phyloP scores from a whole-genome alignment of 2,797 vertebrate genomes.

The Urosaurus nigricauda region DNA sequence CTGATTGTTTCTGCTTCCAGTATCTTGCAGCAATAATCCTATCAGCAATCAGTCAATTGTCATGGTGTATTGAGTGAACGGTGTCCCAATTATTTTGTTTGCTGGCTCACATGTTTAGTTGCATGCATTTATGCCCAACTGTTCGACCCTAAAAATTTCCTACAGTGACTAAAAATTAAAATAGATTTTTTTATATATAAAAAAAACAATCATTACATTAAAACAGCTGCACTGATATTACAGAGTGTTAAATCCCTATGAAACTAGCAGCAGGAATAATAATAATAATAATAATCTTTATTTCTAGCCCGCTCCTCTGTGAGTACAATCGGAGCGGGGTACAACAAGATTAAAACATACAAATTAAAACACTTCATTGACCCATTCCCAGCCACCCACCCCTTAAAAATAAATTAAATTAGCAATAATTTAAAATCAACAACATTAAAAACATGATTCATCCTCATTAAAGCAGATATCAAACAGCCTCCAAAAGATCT shows the following conservation, averaged over 20 bases:
- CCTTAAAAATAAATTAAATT: too few relatives aligned
- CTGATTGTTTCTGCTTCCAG: background rate
- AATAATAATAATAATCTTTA: too few relatives aligned
- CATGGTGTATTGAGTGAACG: background rate
- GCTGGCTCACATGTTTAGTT: background rate
- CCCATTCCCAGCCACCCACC: too few relatives aligned
- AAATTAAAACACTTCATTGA: too few relatives aligned
- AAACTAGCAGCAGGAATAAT: background rate
- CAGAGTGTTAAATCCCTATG: background rate
- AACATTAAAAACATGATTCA: too few relatives aligned
- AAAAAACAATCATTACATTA: background rate
- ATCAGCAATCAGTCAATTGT: constrained; percentile 6
- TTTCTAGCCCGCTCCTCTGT: too few relatives aligned
- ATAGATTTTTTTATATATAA: background rate
- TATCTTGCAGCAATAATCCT: background rate
- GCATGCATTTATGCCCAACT: too few relatives aligned
- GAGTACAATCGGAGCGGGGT: too few relatives aligned
- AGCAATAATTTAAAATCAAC: too few relatives aligned
- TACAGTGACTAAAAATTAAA: background rate
- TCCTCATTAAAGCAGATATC: background rate
- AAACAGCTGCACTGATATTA: background rate
- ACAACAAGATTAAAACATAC: too few relatives aligned
- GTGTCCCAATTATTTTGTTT: background rate
- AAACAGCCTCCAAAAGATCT: background rate
- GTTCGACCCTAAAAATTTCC: background rate